These are phyloP conservation scores for Rhodinocichla rosea DNA, from an alignment of 2,113 vertebrate genomes.

Conservation along the genomic window DNA sequence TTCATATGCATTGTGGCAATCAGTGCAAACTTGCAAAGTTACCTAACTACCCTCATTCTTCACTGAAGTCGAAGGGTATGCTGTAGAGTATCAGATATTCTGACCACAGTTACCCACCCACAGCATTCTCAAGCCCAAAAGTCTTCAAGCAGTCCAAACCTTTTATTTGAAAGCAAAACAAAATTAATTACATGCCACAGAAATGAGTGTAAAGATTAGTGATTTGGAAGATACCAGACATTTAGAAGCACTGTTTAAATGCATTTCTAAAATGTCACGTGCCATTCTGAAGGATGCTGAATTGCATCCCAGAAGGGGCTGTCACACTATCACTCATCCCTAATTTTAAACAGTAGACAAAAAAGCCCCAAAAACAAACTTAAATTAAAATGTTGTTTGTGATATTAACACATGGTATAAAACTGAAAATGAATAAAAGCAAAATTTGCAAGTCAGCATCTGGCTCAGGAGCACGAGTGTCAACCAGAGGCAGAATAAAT, in stretches of 20 bases:
- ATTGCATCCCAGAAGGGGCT: background rate
- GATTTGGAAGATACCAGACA: background rate
- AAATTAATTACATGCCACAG: background rate
- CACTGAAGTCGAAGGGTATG: background rate
- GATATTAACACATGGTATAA: conserved; percentile 24
- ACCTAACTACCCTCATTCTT: background rate
- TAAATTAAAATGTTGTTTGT: conserved; percentile 32
- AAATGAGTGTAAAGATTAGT: background rate
- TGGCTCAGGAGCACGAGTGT: background rate
- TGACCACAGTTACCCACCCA: background rate
- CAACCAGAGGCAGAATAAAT: conserved; percentile 54
- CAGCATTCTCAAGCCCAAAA: background rate
- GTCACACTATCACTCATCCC: conserved; percentile 31
- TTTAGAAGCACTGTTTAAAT: background rate
- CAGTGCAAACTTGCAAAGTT: background rate
- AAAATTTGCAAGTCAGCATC: conserved; percentile 54
- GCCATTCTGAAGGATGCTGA: background rate
- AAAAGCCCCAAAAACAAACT: background rate
- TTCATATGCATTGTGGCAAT: background rate
- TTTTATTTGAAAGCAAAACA: background rate
- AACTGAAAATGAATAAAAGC: conserved; percentile 38
- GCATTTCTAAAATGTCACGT: background rate
- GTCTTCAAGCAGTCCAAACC: background rate
- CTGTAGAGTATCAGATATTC: background rate
- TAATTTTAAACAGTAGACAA: conserved; percentile 12